A percentile compares a stretch with the other conserved stretches of the same genome.
Conservation (phyloP, 2,113 vertebrate species). For the Atractosteus spatula region DNA sequence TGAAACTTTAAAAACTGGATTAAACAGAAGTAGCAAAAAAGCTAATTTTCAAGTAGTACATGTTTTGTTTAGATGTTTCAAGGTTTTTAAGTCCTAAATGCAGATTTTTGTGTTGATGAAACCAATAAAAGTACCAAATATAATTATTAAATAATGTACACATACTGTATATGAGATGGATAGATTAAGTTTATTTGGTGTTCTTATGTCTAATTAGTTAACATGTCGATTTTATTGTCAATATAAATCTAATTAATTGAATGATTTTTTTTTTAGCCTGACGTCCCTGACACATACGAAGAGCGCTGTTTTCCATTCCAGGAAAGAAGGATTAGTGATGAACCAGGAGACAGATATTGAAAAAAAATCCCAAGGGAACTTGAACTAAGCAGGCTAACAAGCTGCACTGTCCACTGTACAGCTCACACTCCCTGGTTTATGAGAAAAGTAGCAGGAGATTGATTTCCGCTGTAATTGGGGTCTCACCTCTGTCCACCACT, state of each 20-base stretch:
- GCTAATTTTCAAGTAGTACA: too few species aligned
- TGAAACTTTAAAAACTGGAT: too few species aligned
- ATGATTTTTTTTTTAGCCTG: neutral
- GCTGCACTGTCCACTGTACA: conserved; percentile 24
- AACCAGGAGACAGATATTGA: conserved; percentile 14
- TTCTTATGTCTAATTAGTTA: neutral
- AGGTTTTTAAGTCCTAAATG: too few species aligned
- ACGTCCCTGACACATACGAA: neutral
- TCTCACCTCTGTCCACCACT: conserved; percentile 33
- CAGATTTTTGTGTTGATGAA: too few species aligned
- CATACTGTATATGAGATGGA: too few species aligned
- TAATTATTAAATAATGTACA: too few species aligned
- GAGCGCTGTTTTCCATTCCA: neutral
- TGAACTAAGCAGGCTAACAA: conserved; percentile 20
- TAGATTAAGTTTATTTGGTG: too few species aligned
- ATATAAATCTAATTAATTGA: neutral
- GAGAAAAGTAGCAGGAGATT: conserved; percentile 33
- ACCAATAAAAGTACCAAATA: too few species aligned
- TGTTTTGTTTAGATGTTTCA: too few species aligned
- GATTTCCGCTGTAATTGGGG: conserved; percentile 38
- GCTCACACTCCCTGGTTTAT: conserved; percentile 17
- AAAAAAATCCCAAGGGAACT: conserved; percentile 16
- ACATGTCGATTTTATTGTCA: neutral
- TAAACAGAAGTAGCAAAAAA: too few species aligned
- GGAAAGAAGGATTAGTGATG: conserved; percentile 18